Conservation (phyloP, 2,797 vertebrate genomes). For the Centropyge bicolor region DNA sequence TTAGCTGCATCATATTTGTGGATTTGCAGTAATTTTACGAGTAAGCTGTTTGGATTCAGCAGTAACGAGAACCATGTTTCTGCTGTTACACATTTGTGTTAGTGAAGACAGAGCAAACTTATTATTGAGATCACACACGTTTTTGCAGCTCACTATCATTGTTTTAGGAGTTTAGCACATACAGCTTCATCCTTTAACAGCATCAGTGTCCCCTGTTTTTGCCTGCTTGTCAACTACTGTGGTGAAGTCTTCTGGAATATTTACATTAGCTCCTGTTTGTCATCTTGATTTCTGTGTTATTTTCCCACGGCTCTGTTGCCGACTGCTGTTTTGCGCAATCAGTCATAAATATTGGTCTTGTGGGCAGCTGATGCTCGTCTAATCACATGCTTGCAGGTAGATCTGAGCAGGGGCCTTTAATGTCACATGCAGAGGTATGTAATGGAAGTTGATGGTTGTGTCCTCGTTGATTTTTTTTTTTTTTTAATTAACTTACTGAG, state of each 20-base stretch:
- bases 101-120: background rate
- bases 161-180: background rate
- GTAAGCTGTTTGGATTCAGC: background rate
- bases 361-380: background rate
- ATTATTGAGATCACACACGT: background rate
- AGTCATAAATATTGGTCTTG: constrained; percentile 18
- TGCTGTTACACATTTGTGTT: background rate
- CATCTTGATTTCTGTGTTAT: constrained; percentile 23
- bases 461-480: no score
- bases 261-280: constrained; percentile 4
- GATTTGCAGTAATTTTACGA: background rate
- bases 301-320: constrained; percentile 38
- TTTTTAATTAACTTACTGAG: no score
- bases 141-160: background rate
- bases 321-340: constrained; percentile 16
- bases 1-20: background rate
- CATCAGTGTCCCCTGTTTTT: no score
- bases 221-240: constrained; percentile 8
- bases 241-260: background rate
- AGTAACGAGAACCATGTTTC: background rate
- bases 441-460: background rate
- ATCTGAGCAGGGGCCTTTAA: background rate
- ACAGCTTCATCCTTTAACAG: background rate
- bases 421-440: no score
- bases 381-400: constrained; percentile 15